These are phyloP conservation scores for Chaetops frenatus DNA, from an alignment of 2,113 vertebrate genomes.

Conservation along the genomic window DNA sequence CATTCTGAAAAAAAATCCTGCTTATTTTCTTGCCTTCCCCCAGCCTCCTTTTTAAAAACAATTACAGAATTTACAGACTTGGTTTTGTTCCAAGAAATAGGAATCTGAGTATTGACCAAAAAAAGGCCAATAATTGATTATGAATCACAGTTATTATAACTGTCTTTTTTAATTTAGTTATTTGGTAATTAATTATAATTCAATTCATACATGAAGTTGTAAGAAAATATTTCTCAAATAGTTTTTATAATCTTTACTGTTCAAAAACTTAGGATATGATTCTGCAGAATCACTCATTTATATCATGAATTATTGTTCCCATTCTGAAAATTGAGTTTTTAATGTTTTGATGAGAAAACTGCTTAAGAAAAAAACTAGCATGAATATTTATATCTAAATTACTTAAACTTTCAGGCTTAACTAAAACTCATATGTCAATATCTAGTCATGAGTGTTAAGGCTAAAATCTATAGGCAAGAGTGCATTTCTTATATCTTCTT, in stretches of 20 bases:
- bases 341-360: no score
- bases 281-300: background rate
- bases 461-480: no score
- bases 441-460: no score
- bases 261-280: background rate
- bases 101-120: background rate
- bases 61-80: background rate
- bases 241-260: background rate
- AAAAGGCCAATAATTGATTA: background rate
- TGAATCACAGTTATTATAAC: background rate
- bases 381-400: no score
- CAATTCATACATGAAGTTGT: background rate
- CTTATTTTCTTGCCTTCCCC: background rate
- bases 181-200: background rate
- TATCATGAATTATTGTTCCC: background rate
- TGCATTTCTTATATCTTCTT: no score
- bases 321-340: no score
- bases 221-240: background rate
- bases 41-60: background rate
- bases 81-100: background rate
- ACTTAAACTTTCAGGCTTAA: no score
- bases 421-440: no score
- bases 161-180: background rate
- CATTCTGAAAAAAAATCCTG: background rate
- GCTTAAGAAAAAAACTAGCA: no score